Evolutionary conservation across 2,113 vertebrate genomes (phyloP).

Genomic region (Ploceus nigricollis): DNA sequence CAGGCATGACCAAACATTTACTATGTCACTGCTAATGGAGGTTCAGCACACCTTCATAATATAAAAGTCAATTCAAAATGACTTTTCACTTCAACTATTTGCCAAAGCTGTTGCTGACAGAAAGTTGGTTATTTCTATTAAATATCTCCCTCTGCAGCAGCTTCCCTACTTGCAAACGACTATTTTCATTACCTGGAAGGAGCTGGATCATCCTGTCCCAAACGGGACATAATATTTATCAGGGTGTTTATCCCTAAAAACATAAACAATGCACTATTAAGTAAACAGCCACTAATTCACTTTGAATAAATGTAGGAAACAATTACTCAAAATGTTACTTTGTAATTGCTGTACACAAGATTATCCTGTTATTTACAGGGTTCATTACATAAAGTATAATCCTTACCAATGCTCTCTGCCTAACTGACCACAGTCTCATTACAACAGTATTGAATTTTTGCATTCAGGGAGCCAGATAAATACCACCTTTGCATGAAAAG

Average conservation of each 20-base stretch:
- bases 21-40: not conserved
- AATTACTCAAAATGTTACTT: not conserved
- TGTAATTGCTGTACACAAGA: not conserved
- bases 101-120: not conserved
- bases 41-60: not conserved
- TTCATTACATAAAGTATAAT: not conserved
- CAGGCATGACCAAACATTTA: not conserved
- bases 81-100: constrained; percentile 16
- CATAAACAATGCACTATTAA: constrained; percentile 36
- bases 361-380: not conserved
- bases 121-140: not conserved
- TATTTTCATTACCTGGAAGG: constrained; percentile 87
- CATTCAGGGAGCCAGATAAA: not conserved
- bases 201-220: constrained; percentile 97
- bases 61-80: not conserved
- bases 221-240: constrained; percentile 99
- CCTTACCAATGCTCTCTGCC: not conserved
- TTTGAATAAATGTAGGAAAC: not conserved
- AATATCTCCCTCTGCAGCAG: not conserved
- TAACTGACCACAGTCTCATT: not conserved
- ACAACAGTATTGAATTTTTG: not conserved
- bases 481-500: not conserved
- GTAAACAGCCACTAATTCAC: not conserved
- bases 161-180: not conserved
- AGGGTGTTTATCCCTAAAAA: constrained; percentile 94